Conservation (phyloP, 2,888 invertebrate species). For the Phragmatobia fuliginosa region DNA sequence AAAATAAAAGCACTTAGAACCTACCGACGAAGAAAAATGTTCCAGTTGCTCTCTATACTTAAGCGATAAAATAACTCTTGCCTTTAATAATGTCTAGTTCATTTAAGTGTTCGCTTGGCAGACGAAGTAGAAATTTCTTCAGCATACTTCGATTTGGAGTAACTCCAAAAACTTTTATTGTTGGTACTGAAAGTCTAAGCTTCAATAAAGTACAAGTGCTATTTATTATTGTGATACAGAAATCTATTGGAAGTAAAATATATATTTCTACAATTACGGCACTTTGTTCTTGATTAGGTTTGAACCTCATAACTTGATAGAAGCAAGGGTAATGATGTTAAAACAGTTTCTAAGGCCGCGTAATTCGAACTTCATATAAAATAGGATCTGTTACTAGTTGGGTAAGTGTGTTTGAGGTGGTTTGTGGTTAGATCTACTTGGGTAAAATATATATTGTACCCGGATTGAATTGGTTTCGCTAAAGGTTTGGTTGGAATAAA, state of each 20-base stretch:
- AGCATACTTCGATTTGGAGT: constrained; percentile 72
- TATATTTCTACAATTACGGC: neutral
- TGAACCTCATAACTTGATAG: neutral
- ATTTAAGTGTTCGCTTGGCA: constrained; percentile 54
- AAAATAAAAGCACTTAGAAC: constrained; percentile 19
- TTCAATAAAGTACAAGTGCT: constrained; percentile 66
- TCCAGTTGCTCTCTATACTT: constrained; percentile 27
- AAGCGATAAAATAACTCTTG: constrained; percentile 64
- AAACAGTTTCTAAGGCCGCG: neutral
- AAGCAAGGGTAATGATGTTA: constrained; percentile 1
- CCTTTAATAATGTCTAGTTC: constrained; percentile 65
- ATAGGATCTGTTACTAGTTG: neutral
- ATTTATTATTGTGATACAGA: constrained; percentile 52
- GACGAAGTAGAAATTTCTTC: constrained; percentile 45
- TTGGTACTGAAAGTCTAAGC: constrained; percentile 68
- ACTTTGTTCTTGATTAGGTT: neutral
- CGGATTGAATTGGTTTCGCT: neutral
- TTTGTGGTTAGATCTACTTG: neutral
- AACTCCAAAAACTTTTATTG: constrained; percentile 79
- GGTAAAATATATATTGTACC: neutral
- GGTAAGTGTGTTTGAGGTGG: constrained; percentile 18
- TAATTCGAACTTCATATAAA: constrained; percentile 12
- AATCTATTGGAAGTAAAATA: constrained; percentile 22
- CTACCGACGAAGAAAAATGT: constrained; percentile 30
- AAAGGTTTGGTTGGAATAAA: neutral